Conservation (phyloP, 53 echinoderm and acorn worm species). For the Holothuria scabra region DNA sequence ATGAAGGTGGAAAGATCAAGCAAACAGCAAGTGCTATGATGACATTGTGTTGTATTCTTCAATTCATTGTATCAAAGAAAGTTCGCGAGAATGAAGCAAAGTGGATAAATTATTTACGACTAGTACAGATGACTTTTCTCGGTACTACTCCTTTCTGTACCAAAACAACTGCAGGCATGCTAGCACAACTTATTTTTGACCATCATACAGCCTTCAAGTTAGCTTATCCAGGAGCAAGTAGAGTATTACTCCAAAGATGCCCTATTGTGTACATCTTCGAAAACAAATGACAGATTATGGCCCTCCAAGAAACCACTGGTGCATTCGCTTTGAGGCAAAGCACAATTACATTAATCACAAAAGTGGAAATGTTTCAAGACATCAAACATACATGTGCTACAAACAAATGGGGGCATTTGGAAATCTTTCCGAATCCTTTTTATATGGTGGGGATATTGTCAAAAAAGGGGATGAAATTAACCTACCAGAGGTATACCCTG, state of each 20-base stretch:
- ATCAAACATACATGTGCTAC: constrained; percentile 72
- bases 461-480: constrained; percentile 50
- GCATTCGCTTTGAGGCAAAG: constrained; percentile 69
- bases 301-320: constrained; percentile 55
- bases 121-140: constrained; percentile 67
- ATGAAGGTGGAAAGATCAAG: constrained; percentile 57
- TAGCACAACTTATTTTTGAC: constrained; percentile 48
- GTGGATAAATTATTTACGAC: constrained; percentile 58
- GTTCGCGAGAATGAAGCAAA: constrained; percentile 58
- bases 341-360: constrained; percentile 51
- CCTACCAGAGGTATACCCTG: constrained; percentile 42
- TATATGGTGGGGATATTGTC: constrained; percentile 60
- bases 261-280: constrained; percentile 66
- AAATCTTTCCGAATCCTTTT: constrained; percentile 37
- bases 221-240: constrained; percentile 54
- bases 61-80: constrained; percentile 54
- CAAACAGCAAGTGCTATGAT: constrained; percentile 63
- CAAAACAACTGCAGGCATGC: constrained; percentile 39
- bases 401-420: constrained; percentile 52
- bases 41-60: constrained; percentile 59
- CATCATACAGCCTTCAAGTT: constrained; percentile 51
- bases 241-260: constrained; percentile 77
- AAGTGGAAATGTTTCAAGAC: constrained; percentile 70
- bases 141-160: constrained; percentile 51
- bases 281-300: constrained; percentile 61